Base-by-base conservation (phyloP, 2,888 invertebrate species). In the Sminthurinus aureus region DNA sequence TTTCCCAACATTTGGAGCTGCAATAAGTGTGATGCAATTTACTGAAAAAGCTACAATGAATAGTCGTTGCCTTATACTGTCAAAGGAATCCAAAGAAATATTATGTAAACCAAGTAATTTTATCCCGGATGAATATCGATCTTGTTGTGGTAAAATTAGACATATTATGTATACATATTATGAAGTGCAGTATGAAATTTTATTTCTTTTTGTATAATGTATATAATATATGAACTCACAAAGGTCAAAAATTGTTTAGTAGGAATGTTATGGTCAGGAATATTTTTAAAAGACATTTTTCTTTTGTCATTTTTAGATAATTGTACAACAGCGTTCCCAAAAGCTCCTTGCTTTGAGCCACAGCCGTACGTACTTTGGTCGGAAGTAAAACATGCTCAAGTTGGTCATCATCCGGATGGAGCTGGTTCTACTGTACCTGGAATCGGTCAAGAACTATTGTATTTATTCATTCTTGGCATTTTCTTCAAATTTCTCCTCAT, bases 141-240 rank as follows among this genome's bases (percentile, higher is more conserved):
- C 85, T 15, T 88, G 88, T 77, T 88, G 88, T 77, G 84, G 88
- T 88, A 85, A 85, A 79, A 75, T n/a, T n/a, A n/a, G n/a, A n/a
- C n/a, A n/a, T n/a, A n/a, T n/a, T n/a, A n/a, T n/a, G n/a, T n/a
- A n/a, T n/a, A n/a, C n/a, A n/a, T n/a, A n/a, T n/a, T n/a, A n/a
- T n/a, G n/a, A n/a, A n/a, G n/a, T n/a, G n/a, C n/a, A n/a, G n/a
- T n/a, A n/a, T n/a, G n/a, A n/a, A n/a, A n/a, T n/a, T n/a, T n/a
- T n/a, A n/a, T n/a, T n/a, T n/a, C n/a, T n/a, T n/a, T n/a, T n/a
- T n/a, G n/a, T n/a, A n/a, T n/a, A n/a, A n/a, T n/a, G n/a, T n/a
- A n/a, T n/a, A n/a, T n/a, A n/a, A n/a, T n/a, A n/a, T n/a, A n/a
- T n/a, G n/a, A n/a, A n/a, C n/a, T n/a, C n/a, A n/a, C n/a, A n/a